Evolutionary conservation across 2,888 invertebrate species (phyloP).

Genomic region (Empis stercorea): DNA sequence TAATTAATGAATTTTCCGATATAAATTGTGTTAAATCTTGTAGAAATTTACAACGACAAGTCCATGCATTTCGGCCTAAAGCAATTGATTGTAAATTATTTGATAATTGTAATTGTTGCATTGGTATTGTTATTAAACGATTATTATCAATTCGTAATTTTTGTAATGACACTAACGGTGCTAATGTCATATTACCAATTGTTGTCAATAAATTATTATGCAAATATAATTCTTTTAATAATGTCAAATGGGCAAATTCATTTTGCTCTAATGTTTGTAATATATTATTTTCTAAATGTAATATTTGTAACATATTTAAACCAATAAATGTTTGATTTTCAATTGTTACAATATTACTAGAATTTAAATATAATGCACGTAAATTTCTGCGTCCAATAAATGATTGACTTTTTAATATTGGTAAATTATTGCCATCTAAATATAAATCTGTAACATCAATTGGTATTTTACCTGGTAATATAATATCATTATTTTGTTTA

Average conservation of each 20-base stretch:
- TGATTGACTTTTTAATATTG: slow-evolving; percentile 69
- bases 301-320: slow-evolving; percentile 58
- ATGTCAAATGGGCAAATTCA: slow-evolving; percentile 70
- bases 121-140: slow-evolving; percentile 62
- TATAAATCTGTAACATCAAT: slow-evolving; percentile 92
- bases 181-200: slow-evolving; percentile 69
- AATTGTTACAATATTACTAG: slow-evolving; percentile 68
- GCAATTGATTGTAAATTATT: slow-evolving; percentile 58
- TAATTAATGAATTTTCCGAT: slow-evolving; percentile 65
- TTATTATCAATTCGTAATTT: slow-evolving; percentile 75
- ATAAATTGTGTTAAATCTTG: slow-evolving; percentile 74
- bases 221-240: slow-evolving; percentile 68
- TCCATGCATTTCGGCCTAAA: slow-evolving; percentile 77
- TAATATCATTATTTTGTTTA: slow-evolving; percentile 35
- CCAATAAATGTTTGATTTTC: slow-evolving; percentile 87
- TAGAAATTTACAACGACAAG: slow-evolving; percentile 79
- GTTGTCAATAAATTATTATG: slow-evolving; percentile 71
- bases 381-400: slow-evolving; percentile 86
- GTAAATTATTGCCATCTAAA: slow-evolving; percentile 79
- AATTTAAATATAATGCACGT: slow-evolving; percentile 72
- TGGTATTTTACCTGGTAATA: slow-evolving; percentile 64
- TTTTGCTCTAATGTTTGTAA: slow-evolving; percentile 66
- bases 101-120: slow-evolving; percentile 54
- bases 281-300: slow-evolving; percentile 78
- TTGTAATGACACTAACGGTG: slow-evolving; percentile 63